Conservation (phyloP, 2,888 invertebrate genomes). For the Corythucha ciliata region DNA sequence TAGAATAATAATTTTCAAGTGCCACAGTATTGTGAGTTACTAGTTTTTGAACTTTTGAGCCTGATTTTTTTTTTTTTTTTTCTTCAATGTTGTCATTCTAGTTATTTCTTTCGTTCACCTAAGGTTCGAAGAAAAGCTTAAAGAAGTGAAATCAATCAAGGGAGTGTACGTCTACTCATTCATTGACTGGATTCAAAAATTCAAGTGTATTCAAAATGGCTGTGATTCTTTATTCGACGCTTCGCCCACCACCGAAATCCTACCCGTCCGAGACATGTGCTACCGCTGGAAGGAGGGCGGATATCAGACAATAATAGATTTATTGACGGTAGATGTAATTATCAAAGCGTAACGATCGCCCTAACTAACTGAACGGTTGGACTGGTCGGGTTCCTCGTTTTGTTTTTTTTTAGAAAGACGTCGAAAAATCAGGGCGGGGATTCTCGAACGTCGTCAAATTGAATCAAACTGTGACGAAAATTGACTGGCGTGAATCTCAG, state of each 20-base stretch:
- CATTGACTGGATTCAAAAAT: constrained; percentile 51
- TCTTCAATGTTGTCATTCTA: too few species aligned
- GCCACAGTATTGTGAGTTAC: too few species aligned
- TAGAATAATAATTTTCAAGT: too few species aligned
- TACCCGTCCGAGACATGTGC: constrained; percentile 56
- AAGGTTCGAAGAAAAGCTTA: too few species aligned
- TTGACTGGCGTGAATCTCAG: constrained; percentile 41
- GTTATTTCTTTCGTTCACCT: too few species aligned
- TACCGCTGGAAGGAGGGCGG: constrained; percentile 67
- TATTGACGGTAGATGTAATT: constrained; percentile 51
- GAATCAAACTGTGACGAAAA: constrained; percentile 28
- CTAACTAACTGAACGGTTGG: too few species aligned
- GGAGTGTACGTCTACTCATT: too few species aligned
- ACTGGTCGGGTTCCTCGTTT: too few species aligned
- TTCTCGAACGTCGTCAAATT: constrained; percentile 13
- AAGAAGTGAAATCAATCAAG: too few species aligned
- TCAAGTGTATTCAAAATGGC: constrained; percentile 48
- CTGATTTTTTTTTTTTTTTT: too few species aligned
- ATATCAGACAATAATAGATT: constrained; percentile 54
- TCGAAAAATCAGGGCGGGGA: neutral
- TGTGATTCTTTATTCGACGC: constrained; percentile 56
- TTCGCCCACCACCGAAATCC: constrained; percentile 53
- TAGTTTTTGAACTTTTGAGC: too few species aligned
- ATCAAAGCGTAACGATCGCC: too few species aligned
- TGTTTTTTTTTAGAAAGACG: neutral